A percentile compares a stretch with the other conserved stretches of the same genome.
Conservation (phyloP, 92 coral and sea anemone genomes). For the Blastomussa wellsi region DNA sequence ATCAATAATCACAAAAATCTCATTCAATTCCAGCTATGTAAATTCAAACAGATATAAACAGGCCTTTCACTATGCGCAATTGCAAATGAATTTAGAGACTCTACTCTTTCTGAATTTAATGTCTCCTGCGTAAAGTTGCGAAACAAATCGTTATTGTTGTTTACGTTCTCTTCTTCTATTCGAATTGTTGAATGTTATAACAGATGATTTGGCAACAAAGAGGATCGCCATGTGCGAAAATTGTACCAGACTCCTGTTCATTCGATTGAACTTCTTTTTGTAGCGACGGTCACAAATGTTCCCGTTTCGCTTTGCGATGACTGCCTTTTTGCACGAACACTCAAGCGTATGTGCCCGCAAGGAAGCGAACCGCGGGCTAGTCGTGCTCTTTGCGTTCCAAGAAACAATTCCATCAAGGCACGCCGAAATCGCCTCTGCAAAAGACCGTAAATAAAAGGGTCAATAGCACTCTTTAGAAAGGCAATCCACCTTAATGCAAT, state of each 20-base stretch:
- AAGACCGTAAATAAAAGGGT: constrained; percentile 93
- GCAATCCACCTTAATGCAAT: constrained; percentile 85
- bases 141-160: background rate
- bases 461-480: constrained; percentile 86
- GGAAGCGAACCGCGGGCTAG: constrained; percentile 83
- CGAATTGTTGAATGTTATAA: background rate
- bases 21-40: constrained; percentile 30
- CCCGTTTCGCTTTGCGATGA: constrained; percentile 86
- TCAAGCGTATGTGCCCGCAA: constrained; percentile 69
- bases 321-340: constrained; percentile 76
- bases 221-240: background rate
- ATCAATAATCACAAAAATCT: background rate
- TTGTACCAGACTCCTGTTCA: background rate
- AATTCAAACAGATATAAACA: constrained; percentile 27
- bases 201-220: background rate
- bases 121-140: background rate
- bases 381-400: constrained; percentile 83
- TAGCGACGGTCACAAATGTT: constrained; percentile 64
- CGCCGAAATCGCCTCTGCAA: constrained; percentile 89
- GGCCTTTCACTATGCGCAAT: background rate
- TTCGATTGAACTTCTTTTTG: constrained; percentile 35
- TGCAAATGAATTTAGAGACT: background rate
- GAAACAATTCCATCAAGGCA: constrained; percentile 75
- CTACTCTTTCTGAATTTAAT: background rate
- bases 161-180: background rate